Conservation (phyloP, 2,888 invertebrate genomes). For the Rhorus exstirpatorius region DNA sequence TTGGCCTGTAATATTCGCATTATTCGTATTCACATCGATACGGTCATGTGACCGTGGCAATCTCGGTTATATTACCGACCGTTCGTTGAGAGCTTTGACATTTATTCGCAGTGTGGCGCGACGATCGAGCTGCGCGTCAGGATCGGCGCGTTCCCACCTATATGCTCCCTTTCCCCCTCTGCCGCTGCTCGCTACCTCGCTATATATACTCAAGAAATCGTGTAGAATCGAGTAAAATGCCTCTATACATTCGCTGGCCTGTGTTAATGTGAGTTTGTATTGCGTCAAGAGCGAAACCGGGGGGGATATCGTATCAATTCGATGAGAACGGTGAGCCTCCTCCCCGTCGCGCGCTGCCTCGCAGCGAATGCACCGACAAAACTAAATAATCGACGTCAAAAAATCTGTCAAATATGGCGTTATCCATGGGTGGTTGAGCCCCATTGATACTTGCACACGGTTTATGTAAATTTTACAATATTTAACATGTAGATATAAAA, state of each 20-base stretch:
- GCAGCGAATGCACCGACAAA: constrained; percentile 77
- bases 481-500: not conserved
- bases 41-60: too few relatives aligned
- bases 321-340: constrained; percentile 69
- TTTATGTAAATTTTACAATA: constrained; percentile 24
- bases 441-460: constrained; percentile 66
- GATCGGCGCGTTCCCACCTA: not conserved
- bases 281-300: constrained; percentile 2
- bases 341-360: constrained; percentile 78
- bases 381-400: constrained; percentile 88
- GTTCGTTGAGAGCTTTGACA: not conserved
- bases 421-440: constrained; percentile 76
- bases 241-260: constrained; percentile 15
- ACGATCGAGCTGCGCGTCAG: not conserved
- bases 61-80: not conserved
- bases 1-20: too few relatives aligned
- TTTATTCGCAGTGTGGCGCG: not conserved
- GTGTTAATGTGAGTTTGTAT: constrained; percentile 15
- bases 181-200: too few relatives aligned
- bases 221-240: not conserved
- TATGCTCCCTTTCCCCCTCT: not conserved
- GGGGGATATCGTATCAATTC: constrained; percentile 60
- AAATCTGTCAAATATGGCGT: constrained; percentile 87
- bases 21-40: too few relatives aligned
- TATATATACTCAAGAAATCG: too few relatives aligned